Base-by-base conservation (phyloP, 2,113 vertebrate species). In the Ahaetulla prasina region DNA sequence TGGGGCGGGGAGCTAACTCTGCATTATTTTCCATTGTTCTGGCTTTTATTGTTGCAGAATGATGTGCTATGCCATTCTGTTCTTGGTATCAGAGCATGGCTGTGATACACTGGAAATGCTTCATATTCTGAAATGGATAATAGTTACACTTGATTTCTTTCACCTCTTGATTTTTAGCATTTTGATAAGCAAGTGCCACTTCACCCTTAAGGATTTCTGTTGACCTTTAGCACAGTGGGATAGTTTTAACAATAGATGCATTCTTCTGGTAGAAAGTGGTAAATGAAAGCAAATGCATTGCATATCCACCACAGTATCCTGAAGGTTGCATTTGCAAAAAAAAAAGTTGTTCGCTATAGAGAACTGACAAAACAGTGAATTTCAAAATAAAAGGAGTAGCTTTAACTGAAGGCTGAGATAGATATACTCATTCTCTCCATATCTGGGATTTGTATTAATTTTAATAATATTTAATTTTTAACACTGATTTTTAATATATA, bases 11-110 rank as follows among this genome's bases (percentile, higher is more conserved):
- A 95, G 90, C 95, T 96, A 97, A 97, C 96, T 97, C 97, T 97
- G 97, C 97, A 97, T 97, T 97, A 96, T 97, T 97, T 97, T 97
- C 96, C 93, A 97, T 97, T 97, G 96, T 97, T 96, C 95, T 96
- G 96, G 92, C 93, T 96, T 91, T 93, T 95, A 97, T 97, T 90
- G n/a, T 97, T 94, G 95, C 0, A 43, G 96, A 95, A 96, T 49
- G 95, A 96, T 97, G 96, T 92, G 96, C 97, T 97, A 97, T 97
- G 97, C 96, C 97, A 96, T 97, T 98, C 97, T 97, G 94, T 93
- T 96, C 95, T 95, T 85, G 94, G 95, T 97, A 97, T 97, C 96
- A 96, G 97, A 97, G 97, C 97, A 96, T 94, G 95, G 96, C 97
- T 96, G 97, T 96, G 96, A 97, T 97, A 95, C 54, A 95, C 95